These are phyloP conservation scores for Macaria liturata DNA, from an alignment of 2,888 invertebrate species.

Conservation along the genomic window DNA sequence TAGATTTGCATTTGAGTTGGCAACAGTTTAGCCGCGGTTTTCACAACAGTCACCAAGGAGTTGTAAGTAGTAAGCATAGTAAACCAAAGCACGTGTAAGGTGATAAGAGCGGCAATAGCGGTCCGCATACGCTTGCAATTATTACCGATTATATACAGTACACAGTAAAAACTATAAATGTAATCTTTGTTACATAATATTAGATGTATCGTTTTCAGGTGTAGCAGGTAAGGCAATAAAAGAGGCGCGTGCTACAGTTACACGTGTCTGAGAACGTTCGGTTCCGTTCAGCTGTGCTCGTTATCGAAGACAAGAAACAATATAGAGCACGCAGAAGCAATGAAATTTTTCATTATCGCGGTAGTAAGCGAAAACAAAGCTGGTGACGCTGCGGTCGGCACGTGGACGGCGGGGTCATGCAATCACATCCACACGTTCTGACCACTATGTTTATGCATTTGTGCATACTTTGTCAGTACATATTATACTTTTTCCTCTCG, in stretches of 20 bases:
- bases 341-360: slow-evolving; percentile 66
- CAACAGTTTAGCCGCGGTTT: slow-evolving; percentile 31
- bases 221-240: slow-evolving; percentile 37
- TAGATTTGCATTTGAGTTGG: slow-evolving; percentile 10
- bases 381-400: slow-evolving; percentile 45
- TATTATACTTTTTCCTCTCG: neutral
- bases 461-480: neutral
- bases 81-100: slow-evolving; percentile 64
- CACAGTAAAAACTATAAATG: slow-evolving; percentile 50
- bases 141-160: slow-evolving; percentile 60
- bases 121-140: slow-evolving; percentile 47
- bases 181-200: slow-evolving; percentile 58
- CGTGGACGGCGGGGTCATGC: slow-evolving; percentile 49
- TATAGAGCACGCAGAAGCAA: slow-evolving; percentile 66
- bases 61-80: slow-evolving; percentile 44
- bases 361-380: slow-evolving; percentile 59
- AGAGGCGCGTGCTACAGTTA: slow-evolving; percentile 49
- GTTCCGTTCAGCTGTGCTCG: slow-evolving; percentile 42
- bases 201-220: slow-evolving; percentile 23
- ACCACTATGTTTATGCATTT: slow-evolving; percentile 1
- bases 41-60: slow-evolving; percentile 39
- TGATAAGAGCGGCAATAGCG: slow-evolving; percentile 55
- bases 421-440: slow-evolving; percentile 41
- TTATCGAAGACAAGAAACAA: slow-evolving; percentile 65
- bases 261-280: slow-evolving; percentile 49